Percentiles rank a stretch among this genome's conserved stretches.
These are phyloP conservation scores for Larimichthys crocea DNA, from an alignment of 2,113 vertebrate genomes.

Conservation along the genomic window DNA sequence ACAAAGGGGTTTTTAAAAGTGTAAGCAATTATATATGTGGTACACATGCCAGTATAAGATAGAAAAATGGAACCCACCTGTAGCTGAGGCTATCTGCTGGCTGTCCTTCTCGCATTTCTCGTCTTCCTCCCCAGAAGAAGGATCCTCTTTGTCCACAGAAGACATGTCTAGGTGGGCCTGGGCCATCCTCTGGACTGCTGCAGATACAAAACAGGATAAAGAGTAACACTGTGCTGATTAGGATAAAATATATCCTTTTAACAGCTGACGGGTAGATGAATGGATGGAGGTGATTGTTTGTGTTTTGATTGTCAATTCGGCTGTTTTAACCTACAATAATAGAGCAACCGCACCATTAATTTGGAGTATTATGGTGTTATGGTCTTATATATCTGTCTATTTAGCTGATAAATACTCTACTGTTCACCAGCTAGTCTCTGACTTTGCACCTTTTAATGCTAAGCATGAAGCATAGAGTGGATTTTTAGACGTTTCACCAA, in stretches of 20 bases:
- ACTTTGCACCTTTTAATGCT: too few relatives aligned
- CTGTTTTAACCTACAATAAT: not conserved
- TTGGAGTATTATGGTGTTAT: too few relatives aligned
- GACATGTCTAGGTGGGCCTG: constrained; percentile 87
- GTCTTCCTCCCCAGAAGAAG: constrained; percentile 79
- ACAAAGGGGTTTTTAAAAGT: constrained; percentile 10
- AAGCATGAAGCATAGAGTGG: too few relatives aligned
- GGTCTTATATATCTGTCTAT: too few relatives aligned
- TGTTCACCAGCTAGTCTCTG: too few relatives aligned
- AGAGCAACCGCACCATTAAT: too few relatives aligned
- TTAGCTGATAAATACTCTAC: too few relatives aligned
- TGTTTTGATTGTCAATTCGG: not conserved
- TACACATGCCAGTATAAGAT: not conserved
- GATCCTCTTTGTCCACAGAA: constrained; percentile 67
- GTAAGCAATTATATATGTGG: not conserved
- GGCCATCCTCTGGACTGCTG: constrained; percentile 92
- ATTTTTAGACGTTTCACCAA: too few relatives aligned
- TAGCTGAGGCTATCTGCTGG: constrained; percentile 23
- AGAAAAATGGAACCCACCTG: constrained; percentile 37
- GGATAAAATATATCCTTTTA: not conserved
- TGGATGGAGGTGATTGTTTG: not conserved
- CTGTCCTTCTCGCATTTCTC: constrained; percentile 61
- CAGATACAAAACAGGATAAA: constrained; percentile 1
- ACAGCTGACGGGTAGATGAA: not conserved
- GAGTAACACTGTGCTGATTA: not conserved